A percentile compares a stretch with the other conserved stretches of the same genome.
Evolutionary conservation across 2,888 invertebrate species (phyloP).

Genomic region (Drosophila vallismaia): DNA sequence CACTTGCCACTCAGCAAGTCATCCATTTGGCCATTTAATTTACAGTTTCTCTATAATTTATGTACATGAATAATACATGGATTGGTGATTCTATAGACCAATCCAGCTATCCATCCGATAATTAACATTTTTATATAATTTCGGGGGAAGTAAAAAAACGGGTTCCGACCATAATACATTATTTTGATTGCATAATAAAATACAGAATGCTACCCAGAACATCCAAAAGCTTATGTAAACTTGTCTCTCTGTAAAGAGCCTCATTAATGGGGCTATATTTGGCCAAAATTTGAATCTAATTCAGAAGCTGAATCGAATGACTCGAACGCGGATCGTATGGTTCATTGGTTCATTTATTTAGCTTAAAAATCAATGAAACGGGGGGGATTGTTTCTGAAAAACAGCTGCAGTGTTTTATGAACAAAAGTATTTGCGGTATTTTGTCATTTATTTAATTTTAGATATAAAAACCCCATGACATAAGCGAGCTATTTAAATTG

Average conservation of each 20-base stretch:
- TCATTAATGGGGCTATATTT: slow-evolving; percentile 8
- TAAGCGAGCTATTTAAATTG: slow-evolving; percentile 60
- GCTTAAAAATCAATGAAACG: slow-evolving; percentile 27
- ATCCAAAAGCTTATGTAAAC: slow-evolving; percentile 22
- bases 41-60: slow-evolving; percentile 64
- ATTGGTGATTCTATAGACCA: slow-evolving; percentile 36
- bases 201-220: slow-evolving; percentile 18
- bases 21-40: slow-evolving; percentile 55
- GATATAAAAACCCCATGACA: slow-evolving; percentile 60
- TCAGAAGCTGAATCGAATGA: slow-evolving; percentile 22
- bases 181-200: slow-evolving; percentile 45
- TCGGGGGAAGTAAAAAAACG: slow-evolving; percentile 16
- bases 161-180: slow-evolving; percentile 17
- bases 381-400: slow-evolving; percentile 30
- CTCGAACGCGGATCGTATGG: slow-evolving; percentile 15
- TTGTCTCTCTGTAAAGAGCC: slow-evolving; percentile 4
- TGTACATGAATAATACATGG: slow-evolving; percentile 62
- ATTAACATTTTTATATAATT: slow-evolving; percentile 46
- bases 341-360: slow-evolving; percentile 9
- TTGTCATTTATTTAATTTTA: slow-evolving; percentile 60
- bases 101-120: slow-evolving; percentile 52
- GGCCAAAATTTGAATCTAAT: slow-evolving; percentile 1
- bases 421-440: slow-evolving; percentile 40
- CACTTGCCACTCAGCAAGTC: slow-evolving; percentile 41
- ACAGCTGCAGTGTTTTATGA: slow-evolving; percentile 58